These are phyloP conservation scores for Lasioglossum leucozonium DNA, from an alignment of 2,888 invertebrate species.

Conservation along the genomic window DNA sequence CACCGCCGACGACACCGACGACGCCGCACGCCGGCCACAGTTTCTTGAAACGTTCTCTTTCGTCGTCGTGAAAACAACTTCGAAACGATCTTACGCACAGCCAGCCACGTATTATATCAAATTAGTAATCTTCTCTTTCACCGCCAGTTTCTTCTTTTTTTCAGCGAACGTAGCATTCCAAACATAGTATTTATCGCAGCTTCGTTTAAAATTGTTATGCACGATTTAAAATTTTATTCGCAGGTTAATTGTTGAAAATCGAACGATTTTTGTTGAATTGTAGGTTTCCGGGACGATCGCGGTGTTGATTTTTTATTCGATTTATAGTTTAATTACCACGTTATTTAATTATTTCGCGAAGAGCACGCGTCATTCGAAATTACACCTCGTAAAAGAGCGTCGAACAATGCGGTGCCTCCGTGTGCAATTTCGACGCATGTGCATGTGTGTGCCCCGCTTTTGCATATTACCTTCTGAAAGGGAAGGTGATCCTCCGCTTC, in stretches of 20 bases:
- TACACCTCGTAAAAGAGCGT: background rate
- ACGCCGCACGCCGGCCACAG: constrained; percentile 29
- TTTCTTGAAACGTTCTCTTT: background rate
- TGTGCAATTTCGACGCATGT: constrained; percentile 69
- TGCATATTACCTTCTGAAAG: constrained; percentile 60
- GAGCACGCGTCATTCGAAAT: background rate
- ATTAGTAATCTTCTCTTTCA: background rate
- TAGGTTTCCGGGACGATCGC: background rate
- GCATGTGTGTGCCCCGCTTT: constrained; percentile 73
- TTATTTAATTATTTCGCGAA: background rate
- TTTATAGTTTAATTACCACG: background rate
- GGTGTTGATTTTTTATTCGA: background rate
- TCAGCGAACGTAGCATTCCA: background rate
- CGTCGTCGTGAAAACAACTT: background rate
- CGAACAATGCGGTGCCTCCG: constrained; percentile 28
- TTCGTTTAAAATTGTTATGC: background rate
- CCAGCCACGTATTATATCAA: background rate
- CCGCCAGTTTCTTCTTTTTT: background rate
- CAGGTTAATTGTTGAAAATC: background rate
- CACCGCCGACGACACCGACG: constrained; percentile 24
- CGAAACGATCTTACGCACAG: background rate
- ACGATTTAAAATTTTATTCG: background rate
- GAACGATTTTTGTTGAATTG: background rate
- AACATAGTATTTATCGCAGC: background rate
- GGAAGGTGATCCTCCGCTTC: constrained; percentile 28